Evolutionary conservation across 2,113 vertebrate species (phyloP).

Genomic region (Upupa epops): DNA sequence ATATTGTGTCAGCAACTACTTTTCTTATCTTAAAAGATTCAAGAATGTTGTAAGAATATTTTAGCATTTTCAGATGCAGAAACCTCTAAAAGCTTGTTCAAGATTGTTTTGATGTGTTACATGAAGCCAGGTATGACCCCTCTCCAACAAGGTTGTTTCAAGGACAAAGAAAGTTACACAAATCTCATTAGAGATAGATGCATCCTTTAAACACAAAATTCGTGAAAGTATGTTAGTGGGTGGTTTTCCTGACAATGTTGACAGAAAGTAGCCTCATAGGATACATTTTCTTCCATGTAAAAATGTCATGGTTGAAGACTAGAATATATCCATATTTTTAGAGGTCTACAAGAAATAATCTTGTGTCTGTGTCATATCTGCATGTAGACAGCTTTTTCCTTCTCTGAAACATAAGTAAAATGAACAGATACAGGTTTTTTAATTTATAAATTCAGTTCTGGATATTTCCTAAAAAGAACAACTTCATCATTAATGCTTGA

Average conservation of each 20-base stretch:
- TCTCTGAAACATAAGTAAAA: neutral
- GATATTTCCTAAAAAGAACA: neutral
- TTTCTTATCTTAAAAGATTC: neutral
- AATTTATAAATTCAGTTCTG: neutral
- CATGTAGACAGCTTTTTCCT: neutral
- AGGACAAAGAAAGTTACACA: neutral
- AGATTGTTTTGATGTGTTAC: slow-evolving; percentile 52
- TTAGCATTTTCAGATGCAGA: neutral
- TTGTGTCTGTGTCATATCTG: neutral
- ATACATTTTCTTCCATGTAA: neutral
- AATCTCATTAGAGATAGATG: slow-evolving; percentile 1
- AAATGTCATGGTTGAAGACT: neutral
- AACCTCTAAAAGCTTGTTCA: no score
- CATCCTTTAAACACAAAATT: slow-evolving; percentile 59
- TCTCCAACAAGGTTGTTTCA: neutral
- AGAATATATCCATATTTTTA: neutral
- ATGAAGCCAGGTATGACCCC: neutral
- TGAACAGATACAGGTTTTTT: neutral
- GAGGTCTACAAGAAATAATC: neutral
- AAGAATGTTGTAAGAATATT: neutral
- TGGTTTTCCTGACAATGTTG: neutral
- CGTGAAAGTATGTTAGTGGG: slow-evolving; percentile 32
- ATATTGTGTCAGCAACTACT: neutral
- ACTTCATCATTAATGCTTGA: neutral
- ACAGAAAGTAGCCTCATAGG: neutral